Percentiles rank a stretch among this genome's conserved stretches.
These are phyloP conservation scores for Leptestheria dahalacensis DNA, from an alignment of 1,140 invertebrate species.

Conservation along the genomic window DNA sequence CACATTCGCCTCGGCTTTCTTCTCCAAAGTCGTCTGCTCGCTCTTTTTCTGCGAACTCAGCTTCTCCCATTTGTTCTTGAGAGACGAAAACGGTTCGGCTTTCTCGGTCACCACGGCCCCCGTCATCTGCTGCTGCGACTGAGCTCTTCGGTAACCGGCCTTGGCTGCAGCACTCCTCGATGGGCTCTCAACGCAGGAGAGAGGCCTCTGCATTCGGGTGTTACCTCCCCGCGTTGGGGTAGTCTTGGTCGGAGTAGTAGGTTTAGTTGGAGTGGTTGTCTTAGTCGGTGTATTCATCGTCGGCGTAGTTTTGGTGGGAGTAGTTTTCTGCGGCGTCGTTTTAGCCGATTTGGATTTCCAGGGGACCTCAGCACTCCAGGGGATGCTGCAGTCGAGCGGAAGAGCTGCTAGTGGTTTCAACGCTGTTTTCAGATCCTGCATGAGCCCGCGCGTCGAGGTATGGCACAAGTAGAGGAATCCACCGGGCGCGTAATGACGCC, in stretches of 20 bases:
- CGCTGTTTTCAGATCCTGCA: slow-evolving; percentile 42
- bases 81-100: slow-evolving; percentile 9
- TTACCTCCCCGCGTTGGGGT: not conserved
- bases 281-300: not conserved
- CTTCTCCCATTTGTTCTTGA: slow-evolving; percentile 14
- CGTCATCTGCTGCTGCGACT: slow-evolving; percentile 4
- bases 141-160: slow-evolving; percentile 1
- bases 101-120: not conserved
- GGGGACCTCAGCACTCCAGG: not conserved
- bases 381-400: slow-evolving; percentile 41
- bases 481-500: slow-evolving; percentile 58
- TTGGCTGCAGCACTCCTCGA: not conserved
- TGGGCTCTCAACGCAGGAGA: slow-evolving; percentile 6
- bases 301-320: slow-evolving; percentile 2
- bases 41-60: slow-evolving; percentile 7
- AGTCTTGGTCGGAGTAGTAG: slow-evolving; percentile 1
- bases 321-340: not conserved
- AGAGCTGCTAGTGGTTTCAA: slow-evolving; percentile 57
- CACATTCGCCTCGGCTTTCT: not conserved
- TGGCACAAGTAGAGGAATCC: slow-evolving; percentile 52
- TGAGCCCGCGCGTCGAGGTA: slow-evolving; percentile 32
- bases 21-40: not conserved
- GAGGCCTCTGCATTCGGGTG: not conserved
- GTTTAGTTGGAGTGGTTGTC: not conserved
- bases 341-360: not conserved